Evolutionary conservation across 2,888 invertebrate species (phyloP).

Genomic region (Hirtodrosophila trivittata): DNA sequence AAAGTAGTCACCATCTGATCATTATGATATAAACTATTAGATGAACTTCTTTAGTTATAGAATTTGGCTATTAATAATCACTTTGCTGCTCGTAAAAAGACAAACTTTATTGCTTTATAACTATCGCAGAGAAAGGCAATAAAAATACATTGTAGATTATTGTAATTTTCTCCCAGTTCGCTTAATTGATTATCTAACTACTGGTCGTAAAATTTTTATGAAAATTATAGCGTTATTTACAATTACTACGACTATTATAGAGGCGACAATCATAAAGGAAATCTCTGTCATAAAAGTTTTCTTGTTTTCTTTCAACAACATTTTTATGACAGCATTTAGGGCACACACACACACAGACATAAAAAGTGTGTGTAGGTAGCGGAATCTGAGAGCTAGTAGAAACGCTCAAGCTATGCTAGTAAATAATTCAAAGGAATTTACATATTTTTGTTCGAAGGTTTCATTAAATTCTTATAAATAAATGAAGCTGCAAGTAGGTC

Average conservation of each 20-base stretch:
- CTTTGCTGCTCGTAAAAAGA: conserved; percentile 6
- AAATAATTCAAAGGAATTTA: conserved; percentile 64
- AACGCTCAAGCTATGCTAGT: conserved; percentile 1
- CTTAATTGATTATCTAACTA: conserved; percentile 22
- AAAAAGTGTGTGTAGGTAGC: neutral
- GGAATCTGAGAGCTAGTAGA: too few species aligned
- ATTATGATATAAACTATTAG: too few species aligned
- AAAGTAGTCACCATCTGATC: too few species aligned
- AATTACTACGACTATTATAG: conserved; percentile 16
- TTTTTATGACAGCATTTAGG: conserved; percentile 15
- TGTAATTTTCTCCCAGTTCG: neutral
- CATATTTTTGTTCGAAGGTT: conserved; percentile 44
- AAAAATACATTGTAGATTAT: neutral
- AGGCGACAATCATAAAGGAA: conserved; percentile 13
- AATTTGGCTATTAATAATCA: conserved; percentile 11
- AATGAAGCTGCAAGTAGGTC: conserved; percentile 59
- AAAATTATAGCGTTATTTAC: conserved; percentile 19
- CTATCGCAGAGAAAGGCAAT: too few species aligned
- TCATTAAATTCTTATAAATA: conserved; percentile 60
- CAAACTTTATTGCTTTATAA: neutral
- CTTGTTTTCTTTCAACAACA: neutral
- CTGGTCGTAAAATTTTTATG: conserved; percentile 19
- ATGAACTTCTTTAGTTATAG: neutral
- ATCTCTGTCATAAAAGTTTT: conserved; percentile 17
- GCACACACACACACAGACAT: neutral